These are phyloP conservation scores for Auanema freiburgensis DNA, from an alignment of 2,888 invertebrate species.

Conservation along the genomic window DNA sequence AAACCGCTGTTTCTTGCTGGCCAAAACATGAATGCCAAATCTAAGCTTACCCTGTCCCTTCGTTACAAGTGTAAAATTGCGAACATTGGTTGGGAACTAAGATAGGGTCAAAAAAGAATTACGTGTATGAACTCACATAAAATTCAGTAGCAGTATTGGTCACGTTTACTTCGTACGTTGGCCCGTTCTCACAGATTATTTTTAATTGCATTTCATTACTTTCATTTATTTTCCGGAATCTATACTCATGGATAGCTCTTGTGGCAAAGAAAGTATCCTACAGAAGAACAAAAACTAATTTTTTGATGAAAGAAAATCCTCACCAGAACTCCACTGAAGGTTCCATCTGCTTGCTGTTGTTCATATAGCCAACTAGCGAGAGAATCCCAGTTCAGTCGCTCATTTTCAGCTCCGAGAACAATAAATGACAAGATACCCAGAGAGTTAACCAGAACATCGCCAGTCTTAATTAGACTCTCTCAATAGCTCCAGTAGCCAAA, in stretches of 20 bases:
- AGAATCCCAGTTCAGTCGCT: slow-evolving; percentile 49
- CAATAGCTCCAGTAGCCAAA: not conserved
- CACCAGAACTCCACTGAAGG: slow-evolving; percentile 52
- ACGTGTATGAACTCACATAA: not conserved
- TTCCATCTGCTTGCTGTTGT: slow-evolving; percentile 47
- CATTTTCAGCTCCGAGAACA: slow-evolving; percentile 31
- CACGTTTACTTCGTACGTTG: not conserved
- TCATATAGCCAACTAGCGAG: slow-evolving; percentile 61
- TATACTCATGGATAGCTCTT: slow-evolving; percentile 52
- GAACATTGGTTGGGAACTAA: slow-evolving; percentile 47
- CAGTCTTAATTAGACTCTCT: slow-evolving; percentile 30
- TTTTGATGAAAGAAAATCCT: slow-evolving; percentile 2
- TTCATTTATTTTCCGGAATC: slow-evolving; percentile 24
- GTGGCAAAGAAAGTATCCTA: slow-evolving; percentile 58
- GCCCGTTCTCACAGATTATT: not conserved
- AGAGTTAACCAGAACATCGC: slow-evolving; percentile 45
- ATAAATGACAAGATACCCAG: slow-evolving; percentile 44
- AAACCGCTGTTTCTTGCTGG: slow-evolving; percentile 39
- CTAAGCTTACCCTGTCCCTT: slow-evolving; percentile 48
- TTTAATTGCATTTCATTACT: not conserved
- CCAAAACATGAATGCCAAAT: slow-evolving; percentile 50
- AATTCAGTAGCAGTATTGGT: not conserved
- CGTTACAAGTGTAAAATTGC: slow-evolving; percentile 39
- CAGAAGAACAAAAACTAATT: not conserved
- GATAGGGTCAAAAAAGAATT: slow-evolving; percentile 15